Evolutionary conservation across 2,797 vertebrate species (phyloP).

Genomic region (Discoglossus pictus): DNA sequence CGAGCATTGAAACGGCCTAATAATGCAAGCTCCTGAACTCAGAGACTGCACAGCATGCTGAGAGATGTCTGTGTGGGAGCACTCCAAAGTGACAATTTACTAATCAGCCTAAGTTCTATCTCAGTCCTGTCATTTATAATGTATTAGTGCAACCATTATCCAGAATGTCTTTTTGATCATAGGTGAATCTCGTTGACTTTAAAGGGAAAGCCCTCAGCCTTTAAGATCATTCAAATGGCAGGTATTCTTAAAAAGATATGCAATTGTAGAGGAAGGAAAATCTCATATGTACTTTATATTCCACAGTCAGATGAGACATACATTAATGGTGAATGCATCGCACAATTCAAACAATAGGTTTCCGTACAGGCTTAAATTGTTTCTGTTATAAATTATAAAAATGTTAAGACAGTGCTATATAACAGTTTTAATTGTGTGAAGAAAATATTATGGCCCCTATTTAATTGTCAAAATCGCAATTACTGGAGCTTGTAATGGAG

Average conservation of each 20-base stretch:
- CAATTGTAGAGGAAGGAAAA: neutral
- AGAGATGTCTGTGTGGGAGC: conserved; percentile 64
- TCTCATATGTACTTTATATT: too few species aligned
- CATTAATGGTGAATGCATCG: neutral
- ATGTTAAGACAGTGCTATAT: too few species aligned
- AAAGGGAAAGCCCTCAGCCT: conserved; percentile 45
- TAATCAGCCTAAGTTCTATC: conserved; percentile 60
- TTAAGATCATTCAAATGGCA: conserved; percentile 10
- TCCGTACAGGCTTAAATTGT: too few species aligned
- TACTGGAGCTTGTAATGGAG: too few species aligned
- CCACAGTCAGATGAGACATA: conserved; percentile 37
- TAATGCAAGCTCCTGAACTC: conserved; percentile 59
- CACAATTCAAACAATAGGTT: too few species aligned
- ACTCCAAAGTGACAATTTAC: conserved; percentile 59
- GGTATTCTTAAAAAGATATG: conserved; percentile 2
- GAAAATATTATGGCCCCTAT: too few species aligned
- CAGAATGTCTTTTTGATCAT: conserved; percentile 58
- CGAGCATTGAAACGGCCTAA: conserved; percentile 50
- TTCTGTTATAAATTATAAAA: too few species aligned
- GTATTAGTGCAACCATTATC: conserved; percentile 59
- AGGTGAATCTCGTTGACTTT: conserved; percentile 39
- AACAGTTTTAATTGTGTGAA: too few species aligned
- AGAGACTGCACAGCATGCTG: conserved; percentile 54
- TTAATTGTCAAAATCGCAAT: too few species aligned
- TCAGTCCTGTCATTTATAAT: conserved; percentile 56